A percentile compares a stretch with the other conserved stretches of the same genome.
Conservation (phyloP, 2,113 vertebrate genomes). For the Pan paniscus region DNA sequence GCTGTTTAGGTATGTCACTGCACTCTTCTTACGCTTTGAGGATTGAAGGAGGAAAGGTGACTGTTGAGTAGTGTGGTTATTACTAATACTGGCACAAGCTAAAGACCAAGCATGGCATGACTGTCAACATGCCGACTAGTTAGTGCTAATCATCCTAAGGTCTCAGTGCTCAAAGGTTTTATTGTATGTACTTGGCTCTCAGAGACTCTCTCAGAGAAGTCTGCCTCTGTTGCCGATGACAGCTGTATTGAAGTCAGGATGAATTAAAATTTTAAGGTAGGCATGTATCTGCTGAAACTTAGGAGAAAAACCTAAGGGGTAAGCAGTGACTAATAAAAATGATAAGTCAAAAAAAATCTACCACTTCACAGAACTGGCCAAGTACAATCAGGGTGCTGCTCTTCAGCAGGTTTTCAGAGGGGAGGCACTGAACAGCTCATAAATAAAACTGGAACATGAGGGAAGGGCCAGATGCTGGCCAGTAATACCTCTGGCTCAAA, state of each 20-base stretch:
- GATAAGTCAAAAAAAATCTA: background rate
- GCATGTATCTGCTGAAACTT: conserved; percentile 20
- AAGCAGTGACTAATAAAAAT: conserved; percentile 31
- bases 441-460: background rate
- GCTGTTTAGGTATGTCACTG: conserved; percentile 98
- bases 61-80: conserved; percentile 17
- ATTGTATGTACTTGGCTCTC: conserved; percentile 17
- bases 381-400: background rate
- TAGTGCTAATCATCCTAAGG: background rate
- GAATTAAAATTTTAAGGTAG: background rate
- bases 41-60: conserved; percentile 53
- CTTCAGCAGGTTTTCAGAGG: background rate
- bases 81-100: conserved; percentile 28
- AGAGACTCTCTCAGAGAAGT: conserved; percentile 41
- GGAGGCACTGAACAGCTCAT: background rate
- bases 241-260: background rate
- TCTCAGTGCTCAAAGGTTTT: background rate
- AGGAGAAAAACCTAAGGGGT: background rate
- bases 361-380: background rate
- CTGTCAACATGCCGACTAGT: background rate
- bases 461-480: background rate
- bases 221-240: conserved; percentile 47
- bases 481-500: conserved; percentile 96
- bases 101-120: background rate
- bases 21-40: conserved; percentile 96